Evolutionary conservation across 2,797 vertebrate species (phyloP).

Genomic region (Salmo trutta): DNA sequence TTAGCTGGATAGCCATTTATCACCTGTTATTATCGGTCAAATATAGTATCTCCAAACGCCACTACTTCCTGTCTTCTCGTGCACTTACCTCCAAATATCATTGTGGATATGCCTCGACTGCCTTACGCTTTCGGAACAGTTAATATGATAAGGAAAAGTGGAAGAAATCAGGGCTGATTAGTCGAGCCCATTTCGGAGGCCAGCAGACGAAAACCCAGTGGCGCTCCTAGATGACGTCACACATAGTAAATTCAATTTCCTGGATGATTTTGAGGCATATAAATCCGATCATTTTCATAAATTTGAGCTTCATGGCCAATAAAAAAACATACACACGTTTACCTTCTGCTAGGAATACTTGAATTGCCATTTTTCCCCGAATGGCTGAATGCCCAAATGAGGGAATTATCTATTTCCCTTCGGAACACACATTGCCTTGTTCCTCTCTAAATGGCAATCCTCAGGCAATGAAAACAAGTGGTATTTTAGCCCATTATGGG

Average conservation of each 20-base stretch:
- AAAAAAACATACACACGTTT: background rate
- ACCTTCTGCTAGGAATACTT: background rate
- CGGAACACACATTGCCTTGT: background rate
- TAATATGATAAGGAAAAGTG: conserved; percentile 54
- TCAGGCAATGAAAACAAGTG: background rate
- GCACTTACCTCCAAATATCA: conserved; percentile 78
- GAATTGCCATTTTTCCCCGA: background rate
- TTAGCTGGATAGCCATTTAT: conserved; percentile 52
- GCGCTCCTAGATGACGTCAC: conserved; percentile 80
- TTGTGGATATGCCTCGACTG: conserved; percentile 60
- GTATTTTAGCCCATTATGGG: background rate
- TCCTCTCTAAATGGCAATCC: background rate
- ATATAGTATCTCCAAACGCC: background rate
- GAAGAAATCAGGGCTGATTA: conserved; percentile 73
- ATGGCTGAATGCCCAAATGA: background rate
- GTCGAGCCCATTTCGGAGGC: conserved; percentile 79
- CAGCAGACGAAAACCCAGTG: conserved; percentile 65
- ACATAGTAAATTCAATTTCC: conserved; percentile 11
- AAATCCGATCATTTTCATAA: background rate
- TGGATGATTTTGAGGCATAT: conserved; percentile 5
- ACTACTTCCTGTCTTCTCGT: background rate
- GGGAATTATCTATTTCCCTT: background rate
- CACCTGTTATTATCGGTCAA: conserved; percentile 39
- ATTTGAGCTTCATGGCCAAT: background rate
- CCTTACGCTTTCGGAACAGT: conserved; percentile 37